Conservation (phyloP, 2,797 vertebrate species). For the Lophotriccus pileatus region DNA sequence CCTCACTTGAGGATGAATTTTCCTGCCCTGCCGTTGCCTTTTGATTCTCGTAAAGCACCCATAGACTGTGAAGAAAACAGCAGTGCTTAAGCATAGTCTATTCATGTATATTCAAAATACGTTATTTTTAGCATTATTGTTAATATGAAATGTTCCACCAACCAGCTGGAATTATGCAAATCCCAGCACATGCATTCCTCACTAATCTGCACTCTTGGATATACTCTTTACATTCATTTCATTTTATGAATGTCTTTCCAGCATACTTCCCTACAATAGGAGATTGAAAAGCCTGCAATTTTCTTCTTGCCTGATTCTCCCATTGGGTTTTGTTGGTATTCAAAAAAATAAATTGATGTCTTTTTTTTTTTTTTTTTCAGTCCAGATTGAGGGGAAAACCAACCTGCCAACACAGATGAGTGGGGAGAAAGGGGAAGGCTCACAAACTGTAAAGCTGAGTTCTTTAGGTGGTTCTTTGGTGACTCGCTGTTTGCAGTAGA, state of each 20-base stretch:
- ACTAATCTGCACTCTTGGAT: slow-evolving; percentile 60
- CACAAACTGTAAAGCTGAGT: not conserved
- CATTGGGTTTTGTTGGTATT: slow-evolving; percentile 42
- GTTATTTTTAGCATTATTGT: slow-evolving; percentile 71
- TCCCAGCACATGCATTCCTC: slow-evolving; percentile 45
- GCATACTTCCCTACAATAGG: slow-evolving; percentile 40
- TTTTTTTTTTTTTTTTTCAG: not conserved
- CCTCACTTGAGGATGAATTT: slow-evolving; percentile 36
- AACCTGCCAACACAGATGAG: slow-evolving; percentile 10
- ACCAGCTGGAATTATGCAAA: slow-evolving; percentile 66
- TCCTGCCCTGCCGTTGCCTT: slow-evolving; percentile 24
- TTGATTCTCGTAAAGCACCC: slow-evolving; percentile 28
- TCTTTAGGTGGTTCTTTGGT: not conserved
- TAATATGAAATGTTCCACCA: slow-evolving; percentile 57
- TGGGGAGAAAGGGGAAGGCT: not conserved
- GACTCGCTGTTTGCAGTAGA: not conserved
- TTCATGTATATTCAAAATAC: slow-evolving; percentile 61
- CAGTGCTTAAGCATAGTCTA: slow-evolving; percentile 32
- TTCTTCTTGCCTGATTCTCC: slow-evolving; percentile 60
- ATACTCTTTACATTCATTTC: slow-evolving; percentile 61
- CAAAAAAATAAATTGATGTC: slow-evolving; percentile 31
- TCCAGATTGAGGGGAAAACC: slow-evolving; percentile 18
- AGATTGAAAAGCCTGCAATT: slow-evolving; percentile 64
- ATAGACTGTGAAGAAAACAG: slow-evolving; percentile 9
- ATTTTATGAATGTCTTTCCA: slow-evolving; percentile 64